These are phyloP conservation scores for Machimus atricapillus DNA, from an alignment of 2,888 invertebrate species.

Conservation along the genomic window DNA sequence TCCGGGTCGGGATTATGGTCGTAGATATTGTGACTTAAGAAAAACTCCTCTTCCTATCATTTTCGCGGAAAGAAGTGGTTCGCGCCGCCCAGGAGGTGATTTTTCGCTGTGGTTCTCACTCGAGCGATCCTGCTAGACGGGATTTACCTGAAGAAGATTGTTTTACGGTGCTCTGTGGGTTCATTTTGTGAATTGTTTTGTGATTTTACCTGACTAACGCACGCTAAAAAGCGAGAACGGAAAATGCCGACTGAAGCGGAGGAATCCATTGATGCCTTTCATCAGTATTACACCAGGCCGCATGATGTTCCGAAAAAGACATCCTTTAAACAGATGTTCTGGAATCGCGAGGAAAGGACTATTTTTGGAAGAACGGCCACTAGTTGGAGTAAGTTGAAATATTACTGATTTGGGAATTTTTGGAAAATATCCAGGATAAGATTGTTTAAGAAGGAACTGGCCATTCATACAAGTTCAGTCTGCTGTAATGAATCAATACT, in stretches of 20 bases:
- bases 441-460: no score
- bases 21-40: slow-evolving; percentile 3
- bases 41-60: neutral
- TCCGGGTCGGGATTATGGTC: slow-evolving; percentile 42
- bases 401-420: no score
- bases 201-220: neutral
- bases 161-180: neutral
- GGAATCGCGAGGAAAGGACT: slow-evolving; percentile 76
- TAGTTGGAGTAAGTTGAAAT: slow-evolving; percentile 84
- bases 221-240: neutral
- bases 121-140: neutral
- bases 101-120: neutral
- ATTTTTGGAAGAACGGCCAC: slow-evolving; percentile 79
- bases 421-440: no score
- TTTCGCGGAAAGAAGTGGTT: neutral
- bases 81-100: neutral
- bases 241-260: slow-evolving; percentile 62
- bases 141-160: neutral
- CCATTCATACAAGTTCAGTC: no score
- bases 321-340: slow-evolving; percentile 73
- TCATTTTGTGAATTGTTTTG: neutral
- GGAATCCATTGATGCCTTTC: slow-evolving; percentile 67
- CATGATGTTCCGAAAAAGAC: slow-evolving; percentile 66
- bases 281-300: slow-evolving; percentile 71
- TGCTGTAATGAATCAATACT: no score